These are phyloP conservation scores for Pedionomus torquatus DNA, from an alignment of 2,113 vertebrate genomes.

Conservation along the genomic window DNA sequence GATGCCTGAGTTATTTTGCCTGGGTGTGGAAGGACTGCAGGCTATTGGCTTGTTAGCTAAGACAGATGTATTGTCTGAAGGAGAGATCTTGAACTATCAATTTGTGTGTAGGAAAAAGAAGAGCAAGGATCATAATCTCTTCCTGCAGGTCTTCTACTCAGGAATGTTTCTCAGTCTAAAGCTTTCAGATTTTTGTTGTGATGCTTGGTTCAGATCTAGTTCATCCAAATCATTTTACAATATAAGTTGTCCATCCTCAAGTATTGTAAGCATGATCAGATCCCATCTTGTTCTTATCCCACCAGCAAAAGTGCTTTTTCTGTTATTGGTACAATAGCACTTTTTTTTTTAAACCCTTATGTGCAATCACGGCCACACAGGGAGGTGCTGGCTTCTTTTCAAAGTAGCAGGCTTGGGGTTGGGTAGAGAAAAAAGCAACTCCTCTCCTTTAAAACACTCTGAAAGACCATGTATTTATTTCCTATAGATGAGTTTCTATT, in stretches of 20 bases:
- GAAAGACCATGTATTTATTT: neutral
- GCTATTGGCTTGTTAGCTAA: neutral
- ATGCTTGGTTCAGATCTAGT: neutral
- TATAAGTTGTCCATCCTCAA: neutral
- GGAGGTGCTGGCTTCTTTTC: neutral
- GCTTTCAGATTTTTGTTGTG: neutral
- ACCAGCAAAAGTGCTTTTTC: neutral
- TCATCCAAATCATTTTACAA: neutral
- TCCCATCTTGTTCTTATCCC: neutral
- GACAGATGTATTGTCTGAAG: neutral
- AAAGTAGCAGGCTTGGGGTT: neutral
- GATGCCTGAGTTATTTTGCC: neutral
- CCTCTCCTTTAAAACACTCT: neutral
- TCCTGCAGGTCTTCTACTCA: neutral
- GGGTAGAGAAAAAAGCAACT: neutral
- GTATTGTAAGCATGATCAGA: neutral
- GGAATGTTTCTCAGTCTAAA: neutral
- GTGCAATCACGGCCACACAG: neutral
- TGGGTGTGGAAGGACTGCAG: neutral
- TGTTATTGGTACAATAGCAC: neutral
- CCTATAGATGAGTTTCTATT: neutral
- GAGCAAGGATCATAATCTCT: neutral
- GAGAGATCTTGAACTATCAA: neutral
- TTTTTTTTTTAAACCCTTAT: neutral
- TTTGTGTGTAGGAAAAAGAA: neutral